These are phyloP conservation scores for Benthosema pterotum DNA, from an alignment of 2,797 vertebrate genomes.

Conservation along the genomic window DNA sequence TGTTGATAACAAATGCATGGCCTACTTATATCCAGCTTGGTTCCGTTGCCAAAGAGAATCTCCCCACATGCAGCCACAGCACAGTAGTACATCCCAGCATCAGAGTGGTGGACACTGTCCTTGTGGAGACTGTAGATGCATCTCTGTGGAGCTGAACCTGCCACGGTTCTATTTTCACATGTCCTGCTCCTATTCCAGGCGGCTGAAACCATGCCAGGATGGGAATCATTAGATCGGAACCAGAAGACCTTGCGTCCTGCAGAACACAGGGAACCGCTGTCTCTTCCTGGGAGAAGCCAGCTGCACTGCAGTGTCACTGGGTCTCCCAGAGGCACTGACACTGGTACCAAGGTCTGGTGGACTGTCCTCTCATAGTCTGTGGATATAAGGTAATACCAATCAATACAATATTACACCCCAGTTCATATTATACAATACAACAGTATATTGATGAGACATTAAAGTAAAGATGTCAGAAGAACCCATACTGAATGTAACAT, in stretches of 20 bases:
- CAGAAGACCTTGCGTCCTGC: conserved; percentile 30
- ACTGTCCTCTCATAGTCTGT: too few relatives aligned
- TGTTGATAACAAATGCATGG: conserved; percentile 16
- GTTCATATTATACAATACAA: too few relatives aligned
- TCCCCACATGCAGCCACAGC: conserved; percentile 54
- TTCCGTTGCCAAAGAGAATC: conserved; percentile 50
- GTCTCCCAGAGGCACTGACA: conserved; percentile 22
- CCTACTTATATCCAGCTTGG: conserved; percentile 32
- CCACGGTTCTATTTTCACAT: conserved; percentile 18
- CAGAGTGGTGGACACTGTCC: conserved; percentile 19
- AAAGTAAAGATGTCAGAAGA: neutral
- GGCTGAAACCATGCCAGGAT: conserved; percentile 2
- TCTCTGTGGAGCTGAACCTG: conserved; percentile 7
- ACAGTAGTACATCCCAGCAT: conserved; percentile 51
- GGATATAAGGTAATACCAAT: too few relatives aligned
- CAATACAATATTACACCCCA: too few relatives aligned
- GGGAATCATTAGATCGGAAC: conserved; percentile 18
- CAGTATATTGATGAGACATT: too few relatives aligned
- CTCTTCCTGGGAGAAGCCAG: conserved; percentile 27
- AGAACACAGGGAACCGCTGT: neutral
- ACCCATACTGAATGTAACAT: neutral
- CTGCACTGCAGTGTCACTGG: conserved; percentile 44
- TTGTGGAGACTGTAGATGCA: conserved; percentile 45
- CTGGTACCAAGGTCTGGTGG: neutral
- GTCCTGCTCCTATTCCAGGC: too few relatives aligned